Percentiles rank a stretch among this genome's conserved stretches.
These are phyloP conservation scores for Geodia barretti DNA, from an alignment of 37 sponge, comb jelly and placozoan species.

Conservation along the genomic window DNA sequence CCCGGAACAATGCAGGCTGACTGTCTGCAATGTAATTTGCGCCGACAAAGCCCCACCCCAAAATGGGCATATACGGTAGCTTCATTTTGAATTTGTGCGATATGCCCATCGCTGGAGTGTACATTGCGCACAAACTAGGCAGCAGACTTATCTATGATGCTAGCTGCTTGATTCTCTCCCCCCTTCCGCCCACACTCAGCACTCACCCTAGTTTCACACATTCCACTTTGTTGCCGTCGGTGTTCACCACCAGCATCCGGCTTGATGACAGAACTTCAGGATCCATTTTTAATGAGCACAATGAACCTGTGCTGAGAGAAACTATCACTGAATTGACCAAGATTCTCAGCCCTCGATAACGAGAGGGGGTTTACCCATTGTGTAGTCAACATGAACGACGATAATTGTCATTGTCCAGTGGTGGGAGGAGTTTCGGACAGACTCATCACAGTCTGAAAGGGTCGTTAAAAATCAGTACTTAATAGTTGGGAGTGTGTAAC, in stretches of 20 bases:
- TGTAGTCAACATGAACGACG: constrained; percentile 23
- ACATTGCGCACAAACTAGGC: too few relatives aligned
- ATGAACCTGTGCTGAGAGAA: background rate
- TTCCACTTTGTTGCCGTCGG: background rate
- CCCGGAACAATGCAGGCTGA: too few relatives aligned
- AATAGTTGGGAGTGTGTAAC: background rate
- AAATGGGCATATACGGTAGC: too few relatives aligned
- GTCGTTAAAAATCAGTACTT: background rate
- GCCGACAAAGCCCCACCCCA: too few relatives aligned
- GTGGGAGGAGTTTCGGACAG: constrained; percentile 30
- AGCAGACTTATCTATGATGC: too few relatives aligned
- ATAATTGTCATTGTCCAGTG: background rate
- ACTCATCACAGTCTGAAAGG: background rate
- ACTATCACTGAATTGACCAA: background rate
- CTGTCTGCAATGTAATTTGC: too few relatives aligned
- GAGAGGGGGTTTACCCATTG: background rate
- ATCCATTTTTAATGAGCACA: background rate
- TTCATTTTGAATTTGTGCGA: too few relatives aligned
- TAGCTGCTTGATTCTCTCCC: too few relatives aligned
- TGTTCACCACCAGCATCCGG: background rate
- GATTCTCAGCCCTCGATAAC: background rate
- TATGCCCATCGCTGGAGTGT: too few relatives aligned
- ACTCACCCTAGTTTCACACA: background rate
- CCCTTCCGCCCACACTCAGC: too few relatives aligned
- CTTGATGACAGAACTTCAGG: background rate